These are phyloP conservation scores for Morinoia aosen DNA, from an alignment of 2,888 invertebrate genomes.

Conservation along the genomic window DNA sequence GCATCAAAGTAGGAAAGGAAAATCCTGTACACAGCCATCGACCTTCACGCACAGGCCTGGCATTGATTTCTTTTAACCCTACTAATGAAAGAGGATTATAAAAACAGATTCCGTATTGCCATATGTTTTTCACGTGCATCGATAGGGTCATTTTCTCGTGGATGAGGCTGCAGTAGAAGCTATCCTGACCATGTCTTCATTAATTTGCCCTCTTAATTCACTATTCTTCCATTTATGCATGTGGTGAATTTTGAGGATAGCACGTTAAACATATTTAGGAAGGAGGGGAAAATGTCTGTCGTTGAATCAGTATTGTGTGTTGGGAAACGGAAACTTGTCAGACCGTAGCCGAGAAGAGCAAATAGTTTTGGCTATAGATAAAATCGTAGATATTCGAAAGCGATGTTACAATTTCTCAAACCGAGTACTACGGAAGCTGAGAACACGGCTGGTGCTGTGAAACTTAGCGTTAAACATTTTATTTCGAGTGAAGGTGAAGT, in stretches of 20 bases:
- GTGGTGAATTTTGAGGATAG: not conserved
- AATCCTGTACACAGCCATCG: too few species aligned
- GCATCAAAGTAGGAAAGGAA: too few species aligned
- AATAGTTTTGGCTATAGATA: not conserved
- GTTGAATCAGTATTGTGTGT: not conserved
- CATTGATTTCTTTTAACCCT: too few species aligned
- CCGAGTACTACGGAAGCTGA: not conserved
- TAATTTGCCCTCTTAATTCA: not conserved
- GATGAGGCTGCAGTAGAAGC: not conserved
- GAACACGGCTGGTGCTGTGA: not conserved
- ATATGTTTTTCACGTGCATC: too few species aligned
- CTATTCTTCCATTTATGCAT: not conserved
- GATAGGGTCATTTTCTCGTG: too few species aligned
- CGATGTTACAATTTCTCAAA: not conserved
- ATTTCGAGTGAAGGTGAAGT: too few species aligned
- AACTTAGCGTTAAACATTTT: not conserved
- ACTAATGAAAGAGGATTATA: too few species aligned
- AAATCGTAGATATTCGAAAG: not conserved
- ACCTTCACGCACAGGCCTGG: too few species aligned
- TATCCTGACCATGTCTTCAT: not conserved
- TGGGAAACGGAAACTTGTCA: not conserved
- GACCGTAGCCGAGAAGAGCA: not conserved
- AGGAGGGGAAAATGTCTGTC: not conserved
- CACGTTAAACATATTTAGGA: not conserved
- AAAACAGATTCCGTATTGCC: too few species aligned